These are phyloP conservation scores for Enteromius trimaculatus DNA, from an alignment of 2,797 vertebrate species.

Conservation along the genomic window DNA sequence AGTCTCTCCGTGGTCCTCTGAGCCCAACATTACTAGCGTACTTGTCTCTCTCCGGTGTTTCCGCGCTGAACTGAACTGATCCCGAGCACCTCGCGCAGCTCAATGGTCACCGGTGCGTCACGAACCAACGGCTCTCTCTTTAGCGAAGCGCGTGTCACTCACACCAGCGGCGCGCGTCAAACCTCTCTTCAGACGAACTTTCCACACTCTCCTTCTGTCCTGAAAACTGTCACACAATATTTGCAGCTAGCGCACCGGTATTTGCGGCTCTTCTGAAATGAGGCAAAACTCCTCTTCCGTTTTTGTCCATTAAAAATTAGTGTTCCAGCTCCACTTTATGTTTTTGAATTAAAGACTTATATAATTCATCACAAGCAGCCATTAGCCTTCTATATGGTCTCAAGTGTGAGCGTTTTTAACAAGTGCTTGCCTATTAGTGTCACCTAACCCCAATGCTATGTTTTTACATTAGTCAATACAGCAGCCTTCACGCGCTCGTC, in stretches of 20 bases:
- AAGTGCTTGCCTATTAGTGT: neutral
- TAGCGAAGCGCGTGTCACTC: neutral
- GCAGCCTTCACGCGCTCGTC: neutral
- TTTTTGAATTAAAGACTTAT: neutral
- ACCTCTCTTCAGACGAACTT: neutral
- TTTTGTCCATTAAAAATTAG: neutral
- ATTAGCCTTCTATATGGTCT: no score
- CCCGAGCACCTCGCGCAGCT: conserved; percentile 56
- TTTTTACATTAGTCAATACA: neutral
- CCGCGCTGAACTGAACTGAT: conserved; percentile 62
- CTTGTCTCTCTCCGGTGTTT: conserved; percentile 60
- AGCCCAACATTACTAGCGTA: conserved; percentile 60
- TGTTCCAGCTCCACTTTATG: neutral
- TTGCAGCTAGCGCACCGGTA: neutral
- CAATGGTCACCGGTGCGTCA: conserved; percentile 42
- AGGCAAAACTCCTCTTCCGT: neutral
- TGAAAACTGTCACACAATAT: neutral
- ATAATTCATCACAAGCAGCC: no score
- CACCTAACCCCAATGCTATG: neutral
- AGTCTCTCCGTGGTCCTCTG: conserved; percentile 68
- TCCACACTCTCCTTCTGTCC: neutral
- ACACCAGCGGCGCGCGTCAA: neutral
- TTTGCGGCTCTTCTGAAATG: neutral
- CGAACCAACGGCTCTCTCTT: conserved; percentile 17
- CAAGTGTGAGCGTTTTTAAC: neutral